Percentiles rank a stretch among this genome's conserved stretches.
phyloP scores from a whole-genome alignment of 2,797 vertebrate genomes.

The Notoglanidium macrostoma region DNA sequence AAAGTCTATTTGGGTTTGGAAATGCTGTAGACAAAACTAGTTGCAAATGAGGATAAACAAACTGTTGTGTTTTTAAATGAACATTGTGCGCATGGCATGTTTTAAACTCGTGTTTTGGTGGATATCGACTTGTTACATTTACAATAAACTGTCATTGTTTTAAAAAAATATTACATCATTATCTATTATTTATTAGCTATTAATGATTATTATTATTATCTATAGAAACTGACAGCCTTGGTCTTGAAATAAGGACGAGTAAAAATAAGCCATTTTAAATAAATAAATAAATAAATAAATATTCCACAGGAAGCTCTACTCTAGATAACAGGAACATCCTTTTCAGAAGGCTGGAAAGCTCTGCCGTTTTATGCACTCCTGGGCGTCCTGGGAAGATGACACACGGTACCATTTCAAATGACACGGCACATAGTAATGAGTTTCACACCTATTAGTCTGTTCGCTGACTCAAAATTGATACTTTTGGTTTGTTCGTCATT shows the following conservation, averaged over 20 bases:
- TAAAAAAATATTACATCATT: neutral
- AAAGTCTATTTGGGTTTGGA: neutral
- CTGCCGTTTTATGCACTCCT: neutral
- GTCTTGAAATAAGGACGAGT: neutral
- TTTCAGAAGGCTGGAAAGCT: neutral
- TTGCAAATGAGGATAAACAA: neutral
- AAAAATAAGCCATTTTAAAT: no score
- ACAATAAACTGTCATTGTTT: neutral
- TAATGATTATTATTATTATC: neutral
- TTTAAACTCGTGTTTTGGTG: neutral
- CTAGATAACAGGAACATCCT: neutral
- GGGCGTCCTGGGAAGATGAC: neutral
- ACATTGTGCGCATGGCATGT: neutral
- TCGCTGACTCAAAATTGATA: no score
- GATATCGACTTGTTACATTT: neutral
- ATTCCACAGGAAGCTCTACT: neutral
- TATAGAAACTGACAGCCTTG: neutral
- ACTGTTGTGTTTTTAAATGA: neutral
- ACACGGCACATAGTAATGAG: neutral
- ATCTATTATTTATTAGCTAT: neutral
- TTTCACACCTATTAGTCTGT: no score
- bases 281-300: neutral
- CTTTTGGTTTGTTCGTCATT: no score
- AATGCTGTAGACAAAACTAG: neutral
- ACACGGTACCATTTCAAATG: neutral